Conservation (phyloP, 2,888 invertebrate species). For the Rotaria socialis region DNA sequence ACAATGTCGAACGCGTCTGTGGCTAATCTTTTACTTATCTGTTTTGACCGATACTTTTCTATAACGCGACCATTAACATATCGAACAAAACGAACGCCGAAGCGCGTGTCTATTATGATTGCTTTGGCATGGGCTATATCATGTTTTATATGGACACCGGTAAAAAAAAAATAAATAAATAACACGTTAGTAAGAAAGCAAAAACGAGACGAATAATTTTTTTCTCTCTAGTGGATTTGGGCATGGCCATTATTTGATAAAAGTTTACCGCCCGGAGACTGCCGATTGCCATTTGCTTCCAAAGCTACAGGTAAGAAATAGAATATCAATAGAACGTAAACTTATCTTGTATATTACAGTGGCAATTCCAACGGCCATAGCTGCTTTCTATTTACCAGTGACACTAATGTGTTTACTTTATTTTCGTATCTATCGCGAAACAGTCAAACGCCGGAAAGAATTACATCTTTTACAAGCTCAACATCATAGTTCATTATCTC, state of each 20-base stretch:
- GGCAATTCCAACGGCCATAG: conserved; percentile 72
- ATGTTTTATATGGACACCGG: conserved; percentile 89
- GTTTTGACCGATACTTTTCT: conserved; percentile 85
- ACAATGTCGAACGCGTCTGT: conserved; percentile 96
- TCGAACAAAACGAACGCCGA: conserved; percentile 85
- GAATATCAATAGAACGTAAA: not conserved
- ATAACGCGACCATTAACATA: conserved; percentile 91
- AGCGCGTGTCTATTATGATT: conserved; percentile 86
- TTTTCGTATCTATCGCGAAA: conserved; percentile 91
- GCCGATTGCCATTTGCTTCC: not conserved
- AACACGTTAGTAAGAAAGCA: not conserved
- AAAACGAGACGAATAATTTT: not conserved
- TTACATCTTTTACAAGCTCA: conserved; percentile 62
- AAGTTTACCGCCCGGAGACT: not conserved
- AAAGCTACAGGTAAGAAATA: not conserved
- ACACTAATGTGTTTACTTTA: conserved; percentile 90
- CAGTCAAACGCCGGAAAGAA: conserved; percentile 89
- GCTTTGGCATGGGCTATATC: conserved; percentile 90
- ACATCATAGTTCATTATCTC: conserved; percentile 31
- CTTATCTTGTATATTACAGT: not conserved
- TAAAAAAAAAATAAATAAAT: conserved; percentile 65
- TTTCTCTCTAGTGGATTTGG: conserved; percentile 2
- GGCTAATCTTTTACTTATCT: conserved; percentile 91
- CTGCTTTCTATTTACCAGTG: conserved; percentile 95
- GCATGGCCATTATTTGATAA: conserved; percentile 23